Evolutionary conservation across 1,140 invertebrate genomes (phyloP).

Genomic region (Muscidifurax raptorellus): DNA sequence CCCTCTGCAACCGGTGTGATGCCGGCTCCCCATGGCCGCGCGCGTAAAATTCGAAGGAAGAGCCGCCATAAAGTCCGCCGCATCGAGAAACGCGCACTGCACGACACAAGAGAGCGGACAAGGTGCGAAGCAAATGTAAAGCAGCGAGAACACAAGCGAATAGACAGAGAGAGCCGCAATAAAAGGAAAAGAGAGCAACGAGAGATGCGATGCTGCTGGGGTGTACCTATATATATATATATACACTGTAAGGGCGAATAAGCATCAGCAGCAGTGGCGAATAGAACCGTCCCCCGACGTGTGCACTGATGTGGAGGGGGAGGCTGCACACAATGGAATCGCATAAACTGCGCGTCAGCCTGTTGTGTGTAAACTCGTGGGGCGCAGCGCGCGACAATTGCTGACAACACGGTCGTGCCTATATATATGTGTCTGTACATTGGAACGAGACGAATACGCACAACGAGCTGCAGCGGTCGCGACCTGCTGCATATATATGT

Average conservation of each 20-base stretch:
- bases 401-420: constrained; percentile 70
- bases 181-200: constrained; percentile 19
- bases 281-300: background rate
- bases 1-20: background rate
- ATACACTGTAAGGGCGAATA: background rate
- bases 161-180: constrained; percentile 6
- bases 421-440: constrained; percentile 58
- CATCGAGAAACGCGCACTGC: background rate
- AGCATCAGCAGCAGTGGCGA: background rate
- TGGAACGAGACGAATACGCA: constrained; percentile 61
- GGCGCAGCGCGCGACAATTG: constrained; percentile 71
- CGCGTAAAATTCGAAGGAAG: background rate
- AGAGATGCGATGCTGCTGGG: background rate
- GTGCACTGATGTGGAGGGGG: background rate
- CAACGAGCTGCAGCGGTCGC: constrained; percentile 46
- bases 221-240: background rate
- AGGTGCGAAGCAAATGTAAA: constrained; percentile 12
- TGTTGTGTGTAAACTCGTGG: constrained; percentile 74
- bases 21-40: background rate
- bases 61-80: background rate
- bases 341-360: constrained; percentile 70
- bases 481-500: background rate
- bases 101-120: background rate
- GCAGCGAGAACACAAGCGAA: background rate
- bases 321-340: constrained; percentile 66